phyloP scores from a whole-genome alignment of 2,888 invertebrate species.

The Furcula furcula region DNA sequence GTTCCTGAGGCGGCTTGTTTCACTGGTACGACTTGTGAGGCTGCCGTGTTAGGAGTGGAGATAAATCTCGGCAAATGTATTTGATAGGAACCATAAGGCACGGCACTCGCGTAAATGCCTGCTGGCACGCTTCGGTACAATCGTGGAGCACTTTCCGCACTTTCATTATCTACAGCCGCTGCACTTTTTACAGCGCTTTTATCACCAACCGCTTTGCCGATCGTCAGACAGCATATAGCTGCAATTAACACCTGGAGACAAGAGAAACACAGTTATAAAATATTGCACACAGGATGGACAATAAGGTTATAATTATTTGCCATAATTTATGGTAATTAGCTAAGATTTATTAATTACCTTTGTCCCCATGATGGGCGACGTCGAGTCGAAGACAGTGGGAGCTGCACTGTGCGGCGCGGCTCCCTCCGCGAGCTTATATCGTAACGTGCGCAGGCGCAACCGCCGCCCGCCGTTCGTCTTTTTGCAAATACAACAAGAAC shows the following conservation, averaged over 20 bases:
- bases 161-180: slow-evolving; percentile 46
- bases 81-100: slow-evolving; percentile 62
- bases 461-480: slow-evolving; percentile 26
- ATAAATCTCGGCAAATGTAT: slow-evolving; percentile 53
- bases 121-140: slow-evolving; percentile 56
- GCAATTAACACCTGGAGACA: slow-evolving; percentile 56
- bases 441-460: slow-evolving; percentile 36
- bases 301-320: slow-evolving; percentile 1
- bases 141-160: slow-evolving; percentile 57
- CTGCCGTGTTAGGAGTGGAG: slow-evolving; percentile 42
- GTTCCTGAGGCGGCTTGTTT: slow-evolving; percentile 46
- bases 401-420: slow-evolving; percentile 62
- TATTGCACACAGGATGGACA: slow-evolving; percentile 4
- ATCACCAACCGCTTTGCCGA: slow-evolving; percentile 40
- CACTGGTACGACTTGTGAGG: slow-evolving; percentile 49
- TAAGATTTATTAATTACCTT: slow-evolving; percentile 49
- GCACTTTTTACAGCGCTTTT: slow-evolving; percentile 38
- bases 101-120: slow-evolving; percentile 63
- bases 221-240: slow-evolving; percentile 51
- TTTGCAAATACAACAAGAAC: too few relatives aligned
- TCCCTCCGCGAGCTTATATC: slow-evolving; percentile 58
- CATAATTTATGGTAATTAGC: slow-evolving; percentile 10
- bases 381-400: slow-evolving; percentile 55
- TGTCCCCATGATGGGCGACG: slow-evolving; percentile 63
- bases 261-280: slow-evolving; percentile 21